phyloP scores from a whole-genome alignment of 2,888 invertebrate species.

The Saturnia japonica region DNA sequence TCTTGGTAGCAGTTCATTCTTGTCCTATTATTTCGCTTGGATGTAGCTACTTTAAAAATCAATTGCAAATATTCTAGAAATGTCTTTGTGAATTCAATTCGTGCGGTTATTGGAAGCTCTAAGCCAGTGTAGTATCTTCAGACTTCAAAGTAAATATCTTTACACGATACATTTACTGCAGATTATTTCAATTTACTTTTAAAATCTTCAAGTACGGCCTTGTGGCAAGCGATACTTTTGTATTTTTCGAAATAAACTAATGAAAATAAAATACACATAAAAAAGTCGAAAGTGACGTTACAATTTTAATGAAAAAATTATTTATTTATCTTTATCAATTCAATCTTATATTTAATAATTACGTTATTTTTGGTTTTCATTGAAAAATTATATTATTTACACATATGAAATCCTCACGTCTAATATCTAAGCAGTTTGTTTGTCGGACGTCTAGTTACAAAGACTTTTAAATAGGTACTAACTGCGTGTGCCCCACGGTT shows the following conservation, averaged over 20 bases:
- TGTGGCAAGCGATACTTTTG: slow-evolving; percentile 31
- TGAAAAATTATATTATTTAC: too few species aligned
- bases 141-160: slow-evolving; percentile 65
- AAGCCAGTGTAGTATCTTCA: slow-evolving; percentile 54
- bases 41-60: slow-evolving; percentile 26
- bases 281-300: not conserved
- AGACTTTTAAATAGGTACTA: too few species aligned
- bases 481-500: too few species aligned
- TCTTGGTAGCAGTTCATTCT: not conserved
- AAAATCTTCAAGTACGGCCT: slow-evolving; percentile 48
- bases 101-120: slow-evolving; percentile 52
- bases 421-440: too few species aligned
- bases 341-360: too few species aligned
- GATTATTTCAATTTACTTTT: slow-evolving; percentile 64
- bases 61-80: slow-evolving; percentile 42
- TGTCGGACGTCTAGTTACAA: too few species aligned
- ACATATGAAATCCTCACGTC: too few species aligned
- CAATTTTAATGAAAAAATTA: not conserved
- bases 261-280: not conserved
- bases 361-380: too few species aligned
- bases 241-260: not conserved
- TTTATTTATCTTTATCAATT: not conserved
- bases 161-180: slow-evolving; percentile 64
- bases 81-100: slow-evolving; percentile 49
- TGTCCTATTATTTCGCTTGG: not conserved